Evolutionary conservation across 2,888 invertebrate species (phyloP).

Genomic region (Trichopoda pennipes): DNA sequence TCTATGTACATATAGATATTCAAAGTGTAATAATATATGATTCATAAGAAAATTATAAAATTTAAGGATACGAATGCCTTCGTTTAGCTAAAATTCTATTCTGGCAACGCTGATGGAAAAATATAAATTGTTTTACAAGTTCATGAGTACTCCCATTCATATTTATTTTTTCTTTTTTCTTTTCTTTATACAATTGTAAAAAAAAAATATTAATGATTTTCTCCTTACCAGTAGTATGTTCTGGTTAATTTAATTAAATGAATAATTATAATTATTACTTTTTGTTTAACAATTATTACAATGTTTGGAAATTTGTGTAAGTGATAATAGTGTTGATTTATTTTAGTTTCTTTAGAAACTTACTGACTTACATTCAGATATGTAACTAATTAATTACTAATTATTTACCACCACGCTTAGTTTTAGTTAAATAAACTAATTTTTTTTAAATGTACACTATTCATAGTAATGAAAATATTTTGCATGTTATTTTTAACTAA

Average conservation of each 20-base stretch:
- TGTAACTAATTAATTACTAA: no score
- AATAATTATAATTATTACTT: no score
- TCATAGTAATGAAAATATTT: not conserved
- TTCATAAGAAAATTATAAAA: no score
- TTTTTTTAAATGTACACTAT: not conserved
- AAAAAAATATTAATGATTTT: not conserved
- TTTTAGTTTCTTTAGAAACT: not conserved
- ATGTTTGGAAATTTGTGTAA: no score
- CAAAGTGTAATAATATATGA: no score
- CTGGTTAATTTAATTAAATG: conserved; percentile 12
- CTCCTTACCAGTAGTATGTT: conserved; percentile 19
- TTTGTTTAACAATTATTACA: no score
- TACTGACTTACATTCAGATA: not conserved
- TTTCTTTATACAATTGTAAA: not conserved
- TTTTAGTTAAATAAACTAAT: conserved; percentile 28
- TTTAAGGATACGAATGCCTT: no score
- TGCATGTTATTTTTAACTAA: not conserved
- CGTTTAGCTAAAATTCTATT: no score
- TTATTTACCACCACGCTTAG: no score
- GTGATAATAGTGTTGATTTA: not conserved
- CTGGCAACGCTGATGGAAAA: conserved; percentile 2
- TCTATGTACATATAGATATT: no score
- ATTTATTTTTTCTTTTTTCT: not conserved
- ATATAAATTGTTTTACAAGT: conserved; percentile 14
- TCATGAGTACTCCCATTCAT: conserved; percentile 16